phyloP scores from a whole-genome alignment of 2,888 invertebrate genomes.

The Lasioglossum pauxillum region DNA sequence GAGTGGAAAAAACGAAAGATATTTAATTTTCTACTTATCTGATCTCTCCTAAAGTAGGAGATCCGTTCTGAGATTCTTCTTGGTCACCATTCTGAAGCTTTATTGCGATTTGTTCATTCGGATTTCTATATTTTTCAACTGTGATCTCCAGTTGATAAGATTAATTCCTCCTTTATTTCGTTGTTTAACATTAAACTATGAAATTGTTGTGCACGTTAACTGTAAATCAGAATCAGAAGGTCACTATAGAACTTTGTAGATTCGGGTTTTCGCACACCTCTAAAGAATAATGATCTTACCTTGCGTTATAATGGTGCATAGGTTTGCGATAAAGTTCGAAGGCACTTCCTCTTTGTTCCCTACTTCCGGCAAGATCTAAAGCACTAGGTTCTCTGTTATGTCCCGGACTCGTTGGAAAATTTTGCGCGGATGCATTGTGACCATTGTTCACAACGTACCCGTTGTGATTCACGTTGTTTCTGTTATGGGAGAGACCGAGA shows the following conservation, averaged over 20 bases:
- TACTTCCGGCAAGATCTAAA: slow-evolving; percentile 91
- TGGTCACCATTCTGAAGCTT: slow-evolving; percentile 11
- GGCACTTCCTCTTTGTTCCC: slow-evolving; percentile 97
- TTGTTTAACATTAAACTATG: slow-evolving; percentile 9
- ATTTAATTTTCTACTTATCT: slow-evolving; percentile 34
- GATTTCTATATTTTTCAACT: neutral
- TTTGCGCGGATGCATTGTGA: slow-evolving; percentile 70
- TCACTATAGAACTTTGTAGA: neutral
- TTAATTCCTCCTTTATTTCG: slow-evolving; percentile 12
- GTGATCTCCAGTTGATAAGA: slow-evolving; percentile 6
- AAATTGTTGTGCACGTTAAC: slow-evolving; percentile 40
- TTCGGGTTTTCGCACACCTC: neutral
- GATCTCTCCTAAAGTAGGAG: neutral
- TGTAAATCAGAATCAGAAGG: slow-evolving; percentile 15
- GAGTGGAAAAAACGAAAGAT: slow-evolving; percentile 29
- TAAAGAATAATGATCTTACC: slow-evolving; percentile 42
- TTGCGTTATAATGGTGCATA: slow-evolving; percentile 87
- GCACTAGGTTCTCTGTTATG: slow-evolving; percentile 85
- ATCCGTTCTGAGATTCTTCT: slow-evolving; percentile 10
- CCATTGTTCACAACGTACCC: slow-evolving; percentile 79
- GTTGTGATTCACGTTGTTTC: slow-evolving; percentile 78
- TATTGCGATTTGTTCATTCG: slow-evolving; percentile 3
- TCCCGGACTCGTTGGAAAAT: slow-evolving; percentile 72
- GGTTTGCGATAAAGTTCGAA: slow-evolving; percentile 97
- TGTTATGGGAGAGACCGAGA: slow-evolving; percentile 78